Evolutionary conservation across 23 tunicate species (phyloP), one percentile per base, ranked within the genome.

Genomic region (Trididemnum nubilum): DNA sequence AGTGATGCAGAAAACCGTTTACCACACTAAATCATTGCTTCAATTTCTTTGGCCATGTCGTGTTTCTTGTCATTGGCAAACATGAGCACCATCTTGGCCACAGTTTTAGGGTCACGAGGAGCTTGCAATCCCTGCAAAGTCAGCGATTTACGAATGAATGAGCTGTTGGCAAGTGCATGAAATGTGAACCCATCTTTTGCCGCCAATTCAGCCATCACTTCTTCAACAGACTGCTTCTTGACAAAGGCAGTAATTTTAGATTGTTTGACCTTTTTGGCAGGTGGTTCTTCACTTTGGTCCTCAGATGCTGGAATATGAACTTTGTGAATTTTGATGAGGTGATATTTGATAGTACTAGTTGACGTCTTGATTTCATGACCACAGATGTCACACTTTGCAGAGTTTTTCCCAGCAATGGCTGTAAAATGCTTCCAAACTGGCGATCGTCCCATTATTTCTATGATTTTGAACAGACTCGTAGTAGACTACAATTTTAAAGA

Each of bases 331-430:
- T 67, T 37, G 74, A 67, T 24, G 74, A 67, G 74, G 38, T 67
- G 74, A 67, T 67, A 33, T 67, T 24, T 67, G 38, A 67, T 33
- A 67, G 74, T 67, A 33, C 74, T 67, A 67, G 74, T 67, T 67
- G 74, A 67, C 74, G 74, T 67, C 74, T 67, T 67, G 74, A 67
- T 67, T 67, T 67, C 38, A 67, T 67, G 38, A 24, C 74, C 38
- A 67, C 74, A 67, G 74, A 67, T 67, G 74, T 67, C 74, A 67
- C 74, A 67, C 74, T 67, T 67, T 67, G 74, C 74, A 67, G 74
- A 67, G 38, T 67, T 67, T 67, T 67, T 67, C 37, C 74, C 74
- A 67, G 74, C 74, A 67, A 67, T 67, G 74, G 38, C 74, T 67
- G 74, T 67, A 67, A 67, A 67, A 67, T 67, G 37, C 74, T 67